A percentile compares a stretch with the other conserved stretches of the same genome.
Evolutionary conservation across 1,140 invertebrate species (phyloP).

Genomic region (Elymnias hypermnestra): DNA sequence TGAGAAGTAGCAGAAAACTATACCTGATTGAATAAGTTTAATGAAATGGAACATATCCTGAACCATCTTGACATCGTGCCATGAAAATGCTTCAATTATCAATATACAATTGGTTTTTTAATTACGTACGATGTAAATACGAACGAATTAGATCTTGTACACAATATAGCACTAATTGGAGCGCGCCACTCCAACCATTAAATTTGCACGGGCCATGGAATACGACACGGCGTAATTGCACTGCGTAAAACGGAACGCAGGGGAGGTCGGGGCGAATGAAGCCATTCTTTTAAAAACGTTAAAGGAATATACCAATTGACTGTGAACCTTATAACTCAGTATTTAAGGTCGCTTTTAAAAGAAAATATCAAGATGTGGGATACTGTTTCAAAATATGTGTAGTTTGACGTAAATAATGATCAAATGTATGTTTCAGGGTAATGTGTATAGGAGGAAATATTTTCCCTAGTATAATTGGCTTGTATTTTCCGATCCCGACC

Average conservation of each 20-base stretch:
- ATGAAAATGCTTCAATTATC: too few species aligned
- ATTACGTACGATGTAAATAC: not conserved
- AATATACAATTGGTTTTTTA: not conserved
- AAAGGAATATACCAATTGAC: not conserved
- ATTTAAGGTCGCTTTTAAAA: too few species aligned
- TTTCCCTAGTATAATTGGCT: too few species aligned
- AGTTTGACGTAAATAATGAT: slow-evolving; percentile 40
- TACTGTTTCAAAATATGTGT: slow-evolving; percentile 30
- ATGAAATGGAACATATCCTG: too few species aligned
- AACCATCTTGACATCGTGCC: too few species aligned
- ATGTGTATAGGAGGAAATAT: not conserved
- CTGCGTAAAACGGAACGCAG: slow-evolving; percentile 19
- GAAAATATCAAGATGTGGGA: slow-evolving; percentile 6
- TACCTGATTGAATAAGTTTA: too few species aligned
- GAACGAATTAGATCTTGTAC: slow-evolving; percentile 7
- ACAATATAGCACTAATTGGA: slow-evolving; percentile 27
- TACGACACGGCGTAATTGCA: slow-evolving; percentile 39
- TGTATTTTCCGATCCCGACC: too few species aligned
- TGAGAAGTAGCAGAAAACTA: too few species aligned
- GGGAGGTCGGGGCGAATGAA: slow-evolving; percentile 34
- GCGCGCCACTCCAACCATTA: slow-evolving; percentile 35
- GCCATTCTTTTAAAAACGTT: slow-evolving; percentile 30
- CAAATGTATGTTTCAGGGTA: not conserved
- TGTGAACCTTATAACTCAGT: too few species aligned
- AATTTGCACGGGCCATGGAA: slow-evolving; percentile 39